These are phyloP conservation scores for Canis aureus DNA, from an alignment of 2,113 vertebrate species.

Conservation along the genomic window DNA sequence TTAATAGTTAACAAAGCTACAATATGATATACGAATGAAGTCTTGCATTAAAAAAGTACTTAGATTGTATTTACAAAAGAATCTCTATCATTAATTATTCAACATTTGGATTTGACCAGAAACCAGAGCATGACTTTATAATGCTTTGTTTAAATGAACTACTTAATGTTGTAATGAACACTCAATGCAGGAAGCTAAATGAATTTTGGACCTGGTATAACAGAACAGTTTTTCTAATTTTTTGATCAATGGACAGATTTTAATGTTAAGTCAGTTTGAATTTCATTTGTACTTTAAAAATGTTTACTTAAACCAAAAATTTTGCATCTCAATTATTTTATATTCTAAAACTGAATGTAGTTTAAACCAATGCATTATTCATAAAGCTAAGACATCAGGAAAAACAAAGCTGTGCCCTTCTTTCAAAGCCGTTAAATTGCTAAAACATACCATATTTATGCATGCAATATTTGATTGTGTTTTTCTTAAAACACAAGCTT, in stretches of 20 bases:
- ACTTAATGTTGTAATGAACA: constrained; percentile 77
- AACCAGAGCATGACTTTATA: constrained; percentile 77
- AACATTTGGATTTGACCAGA: constrained; percentile 82
- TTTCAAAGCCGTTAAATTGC: constrained; percentile 87
- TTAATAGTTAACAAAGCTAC: constrained; percentile 79
- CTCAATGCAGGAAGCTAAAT: constrained; percentile 54
- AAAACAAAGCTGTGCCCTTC: constrained; percentile 86
- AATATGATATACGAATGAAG: constrained; percentile 67
- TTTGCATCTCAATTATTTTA: constrained; percentile 86
- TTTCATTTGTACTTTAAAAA: constrained; percentile 79
- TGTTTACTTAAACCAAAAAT: constrained; percentile 86
- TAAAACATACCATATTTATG: constrained; percentile 88
- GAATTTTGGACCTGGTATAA: constrained; percentile 74
- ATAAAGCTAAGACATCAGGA: constrained; percentile 86
- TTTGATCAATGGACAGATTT: constrained; percentile 81
- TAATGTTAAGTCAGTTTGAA: constrained; percentile 73
- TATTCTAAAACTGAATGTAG: constrained; percentile 81
- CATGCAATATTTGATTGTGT: constrained; percentile 87
- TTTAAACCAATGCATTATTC: constrained; percentile 88
- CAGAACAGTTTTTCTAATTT: constrained; percentile 71
- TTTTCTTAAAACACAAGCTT: constrained; percentile 86
- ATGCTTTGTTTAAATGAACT: constrained; percentile 83
- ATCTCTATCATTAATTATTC: constrained; percentile 68
- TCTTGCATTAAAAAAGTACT: constrained; percentile 72
- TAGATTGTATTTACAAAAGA: constrained; percentile 74